A percentile compares a stretch with the other conserved stretches of the same genome.
Conservation (phyloP, 2,113 vertebrate species). For the Aptenodytes forsteri region DNA sequence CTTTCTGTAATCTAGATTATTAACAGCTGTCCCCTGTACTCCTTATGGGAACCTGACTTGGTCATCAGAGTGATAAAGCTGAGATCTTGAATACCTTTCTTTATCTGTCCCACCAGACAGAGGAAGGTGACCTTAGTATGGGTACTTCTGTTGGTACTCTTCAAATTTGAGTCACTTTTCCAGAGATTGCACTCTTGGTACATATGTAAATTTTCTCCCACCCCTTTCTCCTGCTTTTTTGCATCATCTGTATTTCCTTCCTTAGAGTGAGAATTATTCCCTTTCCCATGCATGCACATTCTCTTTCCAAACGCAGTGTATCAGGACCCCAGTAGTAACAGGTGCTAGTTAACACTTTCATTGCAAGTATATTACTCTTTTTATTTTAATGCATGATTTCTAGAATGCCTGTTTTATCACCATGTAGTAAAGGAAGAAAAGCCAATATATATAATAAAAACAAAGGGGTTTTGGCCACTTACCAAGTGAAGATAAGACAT, state of each 20-base stretch:
- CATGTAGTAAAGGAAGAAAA: neutral
- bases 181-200: neutral
- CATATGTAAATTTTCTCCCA: neutral
- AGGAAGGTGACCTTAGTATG: neutral
- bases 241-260: neutral
- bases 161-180: neutral
- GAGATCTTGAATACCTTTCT: neutral
- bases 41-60: neutral
- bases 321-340: neutral
- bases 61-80: neutral
- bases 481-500: conserved; percentile 90
- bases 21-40: neutral
- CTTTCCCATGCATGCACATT: neutral
- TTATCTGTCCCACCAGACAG: neutral
- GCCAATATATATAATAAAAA: neutral
- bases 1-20: neutral
- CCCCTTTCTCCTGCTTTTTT: neutral
- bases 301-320: neutral
- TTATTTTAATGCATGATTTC: neutral
- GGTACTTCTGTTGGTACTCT: neutral
- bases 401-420: neutral
- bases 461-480: conserved; percentile 44
- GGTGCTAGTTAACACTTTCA: neutral
- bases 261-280: neutral
- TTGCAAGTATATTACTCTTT: neutral